phyloP scores from a whole-genome alignment of 2,797 vertebrate genomes.

The Caiman crocodilus region DNA sequence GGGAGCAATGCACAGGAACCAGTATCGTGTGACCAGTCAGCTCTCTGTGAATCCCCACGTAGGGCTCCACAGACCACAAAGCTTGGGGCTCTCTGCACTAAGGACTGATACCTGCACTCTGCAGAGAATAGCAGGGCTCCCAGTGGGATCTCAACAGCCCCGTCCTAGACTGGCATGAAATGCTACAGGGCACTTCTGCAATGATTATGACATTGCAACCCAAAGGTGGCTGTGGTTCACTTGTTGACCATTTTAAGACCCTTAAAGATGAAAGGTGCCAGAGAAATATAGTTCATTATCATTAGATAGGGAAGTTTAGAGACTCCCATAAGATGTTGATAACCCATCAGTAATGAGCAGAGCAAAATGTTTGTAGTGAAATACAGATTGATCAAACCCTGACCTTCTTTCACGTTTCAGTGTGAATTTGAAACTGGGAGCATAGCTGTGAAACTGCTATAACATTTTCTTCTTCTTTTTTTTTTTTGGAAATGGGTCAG shows the following conservation, averaged over 20 bases:
- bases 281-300: not conserved
- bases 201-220: constrained; percentile 41
- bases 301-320: not conserved
- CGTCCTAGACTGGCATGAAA: not conserved
- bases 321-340: not conserved
- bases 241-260: not conserved
- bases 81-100: fast-evolving
- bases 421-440: not conserved
- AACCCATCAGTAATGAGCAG: not conserved
- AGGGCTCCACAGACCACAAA: not conserved
- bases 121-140: not conserved
- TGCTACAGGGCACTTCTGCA: not conserved
- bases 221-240: constrained; percentile 1
- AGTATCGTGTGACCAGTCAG: not conserved
- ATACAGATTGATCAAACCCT: not conserved
- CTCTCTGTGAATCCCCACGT: not conserved
- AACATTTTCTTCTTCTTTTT: not conserved
- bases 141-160: not conserved
- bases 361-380: fast-evolving
- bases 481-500: not conserved
- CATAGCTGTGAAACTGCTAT: not conserved
- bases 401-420: not conserved
- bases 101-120: not conserved
- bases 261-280: not conserved
- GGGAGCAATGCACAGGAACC: not conserved